Percentiles rank a stretch among this genome's conserved stretches.
Conservation (phyloP, 2,113 vertebrate genomes). For the Gymnarchus niloticus region DNA sequence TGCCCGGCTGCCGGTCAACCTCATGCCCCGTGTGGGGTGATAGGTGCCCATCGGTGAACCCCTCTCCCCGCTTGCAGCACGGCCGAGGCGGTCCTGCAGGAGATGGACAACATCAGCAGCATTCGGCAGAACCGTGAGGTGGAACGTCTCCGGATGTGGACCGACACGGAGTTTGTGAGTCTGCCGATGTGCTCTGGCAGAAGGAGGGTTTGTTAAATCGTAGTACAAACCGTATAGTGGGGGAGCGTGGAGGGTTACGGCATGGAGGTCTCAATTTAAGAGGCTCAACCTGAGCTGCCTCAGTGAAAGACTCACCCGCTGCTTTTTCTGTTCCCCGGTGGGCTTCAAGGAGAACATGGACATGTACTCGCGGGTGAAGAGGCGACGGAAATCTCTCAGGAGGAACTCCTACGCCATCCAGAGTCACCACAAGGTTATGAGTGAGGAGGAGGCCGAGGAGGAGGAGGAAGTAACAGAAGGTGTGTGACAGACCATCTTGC, state of each 20-base stretch:
- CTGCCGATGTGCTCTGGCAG: neutral
- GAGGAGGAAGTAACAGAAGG: constrained; percentile 74
- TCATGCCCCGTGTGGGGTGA: too few relatives aligned
- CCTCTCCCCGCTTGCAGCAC: constrained; percentile 63
- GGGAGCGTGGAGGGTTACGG: too few relatives aligned
- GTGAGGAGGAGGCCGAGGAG: constrained; percentile 71
- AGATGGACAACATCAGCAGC: constrained; percentile 98
- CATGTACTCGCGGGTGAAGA: constrained; percentile 98
- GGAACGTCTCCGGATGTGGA: constrained; percentile 97
- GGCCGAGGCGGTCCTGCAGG: constrained; percentile 94
- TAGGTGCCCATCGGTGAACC: neutral
- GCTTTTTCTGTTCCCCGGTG: neutral
- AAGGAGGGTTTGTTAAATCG: neutral
- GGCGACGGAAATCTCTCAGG: constrained; percentile 84
- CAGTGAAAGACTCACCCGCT: neutral
- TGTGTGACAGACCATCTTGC: constrained; percentile 19
- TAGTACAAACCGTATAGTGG: too few relatives aligned
- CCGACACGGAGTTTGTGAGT: constrained; percentile 91
- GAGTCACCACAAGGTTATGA: constrained; percentile 86
- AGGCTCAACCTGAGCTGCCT: too few relatives aligned
- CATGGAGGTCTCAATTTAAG: too few relatives aligned
- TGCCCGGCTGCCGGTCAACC: too few relatives aligned
- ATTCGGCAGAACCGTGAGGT: constrained; percentile 91
- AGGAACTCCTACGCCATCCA: constrained; percentile 89
- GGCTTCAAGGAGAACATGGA: constrained; percentile 90